phyloP scores from a whole-genome alignment of 2,113 vertebrate species.

The Nothobranchius kuhntae region DNA sequence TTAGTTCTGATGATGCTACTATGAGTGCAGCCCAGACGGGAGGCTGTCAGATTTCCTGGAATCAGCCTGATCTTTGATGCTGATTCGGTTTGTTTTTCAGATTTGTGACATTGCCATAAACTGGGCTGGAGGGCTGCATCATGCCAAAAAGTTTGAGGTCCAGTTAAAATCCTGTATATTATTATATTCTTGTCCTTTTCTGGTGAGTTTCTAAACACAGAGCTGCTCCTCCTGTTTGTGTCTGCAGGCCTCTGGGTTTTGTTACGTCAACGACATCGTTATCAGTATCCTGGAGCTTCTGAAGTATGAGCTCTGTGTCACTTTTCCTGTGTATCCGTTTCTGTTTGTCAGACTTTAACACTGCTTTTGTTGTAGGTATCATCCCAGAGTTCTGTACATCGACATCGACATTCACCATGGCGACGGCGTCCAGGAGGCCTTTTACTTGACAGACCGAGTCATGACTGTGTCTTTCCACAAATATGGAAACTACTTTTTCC shows the following conservation, averaged over 20 bases:
- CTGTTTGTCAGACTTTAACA: not conserved
- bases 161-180: not conserved
- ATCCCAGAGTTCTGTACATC: conserved; percentile 96
- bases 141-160: conserved; percentile 99
- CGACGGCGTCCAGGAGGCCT: conserved; percentile 96
- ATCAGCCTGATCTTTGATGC: not conserved
- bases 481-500: conserved; percentile 98
- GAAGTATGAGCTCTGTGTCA: conserved; percentile 83
- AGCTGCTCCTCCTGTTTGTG: not conserved
- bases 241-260: conserved; percentile 94
- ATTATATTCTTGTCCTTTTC: not conserved
- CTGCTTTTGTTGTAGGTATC: conserved; percentile 81
- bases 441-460: conserved; percentile 96
- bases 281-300: conserved; percentile 97
- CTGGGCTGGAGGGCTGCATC: conserved; percentile 97
- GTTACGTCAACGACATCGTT: conserved; percentile 98
- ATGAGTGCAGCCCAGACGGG: too few relatives aligned
- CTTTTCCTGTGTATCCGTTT: rapidly evolving
- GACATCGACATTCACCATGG: conserved; percentile 99
- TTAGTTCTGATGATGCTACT: too few relatives aligned
- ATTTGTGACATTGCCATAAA: conserved; percentile 99
- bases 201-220: not conserved
- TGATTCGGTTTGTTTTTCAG: conserved; percentile 71
- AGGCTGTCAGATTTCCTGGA: too few relatives aligned
- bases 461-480: conserved; percentile 99